A percentile compares a stretch with the other conserved stretches of the same genome.
phyloP scores from a whole-genome alignment of 30 jellyfish, hydroid and myxozoan species.

The Catostylus mosaicus region DNA sequence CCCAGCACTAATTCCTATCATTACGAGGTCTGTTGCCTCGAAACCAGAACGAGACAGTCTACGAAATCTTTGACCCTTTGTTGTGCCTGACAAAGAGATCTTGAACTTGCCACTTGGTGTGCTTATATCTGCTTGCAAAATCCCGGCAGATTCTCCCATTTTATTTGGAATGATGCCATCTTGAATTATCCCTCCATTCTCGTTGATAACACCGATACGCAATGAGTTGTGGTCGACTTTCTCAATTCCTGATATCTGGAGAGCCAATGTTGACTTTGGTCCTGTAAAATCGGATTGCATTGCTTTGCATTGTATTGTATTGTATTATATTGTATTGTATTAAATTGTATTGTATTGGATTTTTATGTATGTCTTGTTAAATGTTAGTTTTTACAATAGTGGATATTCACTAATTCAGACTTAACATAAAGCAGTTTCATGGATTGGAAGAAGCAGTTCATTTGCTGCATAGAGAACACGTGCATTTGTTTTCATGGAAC shows the following conservation, averaged over 20 bases:
- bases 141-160: conserved; percentile 4
- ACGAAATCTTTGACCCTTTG: conserved; percentile 53
- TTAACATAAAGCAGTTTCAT: no score
- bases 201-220: conserved; percentile 13
- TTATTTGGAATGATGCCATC: conserved; percentile 2
- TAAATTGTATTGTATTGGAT: no score
- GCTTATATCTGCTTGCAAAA: conserved; percentile 34
- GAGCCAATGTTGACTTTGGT: conserved; percentile 25
- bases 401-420: no score
- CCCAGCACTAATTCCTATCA: conserved; percentile 47
- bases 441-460: no score
- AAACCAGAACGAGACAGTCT: conserved; percentile 63
- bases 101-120: conserved; percentile 56
- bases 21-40: conserved; percentile 30
- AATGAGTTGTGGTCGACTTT: conserved; percentile 26
- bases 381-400: no score
- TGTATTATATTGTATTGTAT: no score
- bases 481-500: no score
- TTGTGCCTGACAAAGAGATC: conserved; percentile 53
- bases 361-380: no score
- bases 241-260: conserved; percentile 45
- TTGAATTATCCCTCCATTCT: conserved; percentile 21
- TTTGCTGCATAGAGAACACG: no score
- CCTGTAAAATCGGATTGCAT: no score
- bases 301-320: no score